Conservation (phyloP, 2,797 vertebrate genomes). For the Micropoecilia bifurca region DNA sequence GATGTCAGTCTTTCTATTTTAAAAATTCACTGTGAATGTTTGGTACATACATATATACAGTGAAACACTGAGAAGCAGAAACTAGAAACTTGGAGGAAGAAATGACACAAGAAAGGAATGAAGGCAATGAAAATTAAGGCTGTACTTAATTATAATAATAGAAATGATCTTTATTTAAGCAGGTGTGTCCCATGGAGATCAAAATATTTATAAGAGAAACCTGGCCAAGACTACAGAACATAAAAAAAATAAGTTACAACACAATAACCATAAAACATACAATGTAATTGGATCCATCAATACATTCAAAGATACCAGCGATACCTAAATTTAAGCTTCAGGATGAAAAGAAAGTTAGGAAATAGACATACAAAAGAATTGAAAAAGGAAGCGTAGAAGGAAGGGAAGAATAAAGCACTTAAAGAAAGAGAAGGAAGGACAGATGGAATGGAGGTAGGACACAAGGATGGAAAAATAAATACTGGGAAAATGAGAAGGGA, state of each 20-base stretch:
- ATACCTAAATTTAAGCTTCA: no score
- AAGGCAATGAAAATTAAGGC: background rate
- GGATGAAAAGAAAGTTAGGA: background rate
- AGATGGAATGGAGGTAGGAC: background rate
- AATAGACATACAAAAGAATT: background rate
- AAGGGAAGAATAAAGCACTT: background rate
- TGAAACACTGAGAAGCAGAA: background rate
- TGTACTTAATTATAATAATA: background rate
- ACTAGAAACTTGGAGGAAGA: background rate
- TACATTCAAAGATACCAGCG: no score
- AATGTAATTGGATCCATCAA: no score
- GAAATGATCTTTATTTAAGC: no score
- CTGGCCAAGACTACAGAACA: no score
- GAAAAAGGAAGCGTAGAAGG: background rate
- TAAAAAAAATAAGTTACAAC: no score
- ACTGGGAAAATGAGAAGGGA: background rate
- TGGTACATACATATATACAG: background rate
- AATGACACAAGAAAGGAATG: background rate
- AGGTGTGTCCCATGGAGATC: no score
- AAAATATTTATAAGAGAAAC: no score
- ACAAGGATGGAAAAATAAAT: background rate
- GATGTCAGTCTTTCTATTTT: background rate
- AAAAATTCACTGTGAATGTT: background rate
- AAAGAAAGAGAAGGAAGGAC: background rate
- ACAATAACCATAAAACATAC: no score